Evolutionary conservation across 1,140 invertebrate species (phyloP).

Genomic region (Chironomus tepperi): DNA sequence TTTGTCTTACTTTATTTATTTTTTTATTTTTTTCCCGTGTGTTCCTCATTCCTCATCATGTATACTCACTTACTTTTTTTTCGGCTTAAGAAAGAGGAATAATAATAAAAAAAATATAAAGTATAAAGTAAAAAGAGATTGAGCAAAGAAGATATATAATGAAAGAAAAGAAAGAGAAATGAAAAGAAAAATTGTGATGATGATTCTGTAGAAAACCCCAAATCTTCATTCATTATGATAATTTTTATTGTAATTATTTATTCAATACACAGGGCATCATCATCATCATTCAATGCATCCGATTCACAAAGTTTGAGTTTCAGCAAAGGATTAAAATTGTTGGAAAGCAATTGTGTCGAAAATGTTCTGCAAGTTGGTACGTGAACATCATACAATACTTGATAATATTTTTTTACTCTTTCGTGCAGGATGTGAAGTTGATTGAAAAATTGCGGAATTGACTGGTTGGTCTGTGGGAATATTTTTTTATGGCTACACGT

Average conservation of each 20-base stretch:
- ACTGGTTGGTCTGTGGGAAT: too few species aligned
- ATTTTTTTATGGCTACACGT: too few species aligned
- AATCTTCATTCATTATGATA: slow-evolving; percentile 19
- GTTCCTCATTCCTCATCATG: slow-evolving; percentile 3
- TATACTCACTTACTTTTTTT: not conserved
- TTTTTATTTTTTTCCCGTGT: not conserved
- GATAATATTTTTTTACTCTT: slow-evolving; percentile 24
- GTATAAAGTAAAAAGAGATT: slow-evolving; percentile 2
- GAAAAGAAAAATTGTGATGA: slow-evolving; percentile 1
- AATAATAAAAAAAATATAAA: not conserved
- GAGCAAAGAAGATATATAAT: too few species aligned
- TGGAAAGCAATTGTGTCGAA: slow-evolving; percentile 69
- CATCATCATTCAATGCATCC: slow-evolving; percentile 33
- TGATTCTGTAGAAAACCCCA: slow-evolving; percentile 10
- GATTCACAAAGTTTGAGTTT: slow-evolving; percentile 74
- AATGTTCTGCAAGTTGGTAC: slow-evolving; percentile 83
- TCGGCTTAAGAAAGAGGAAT: not conserved
- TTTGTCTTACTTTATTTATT: not conserved
- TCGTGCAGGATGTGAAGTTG: slow-evolving; percentile 20
- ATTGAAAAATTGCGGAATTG: not conserved
- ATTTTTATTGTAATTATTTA: slow-evolving; percentile 23
- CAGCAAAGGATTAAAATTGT: slow-evolving; percentile 72
- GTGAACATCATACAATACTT: slow-evolving; percentile 39
- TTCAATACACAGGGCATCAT: slow-evolving; percentile 17
- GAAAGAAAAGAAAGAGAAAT: slow-evolving; percentile 8